Evolutionary conservation across 2,888 invertebrate species (phyloP).

Genomic region (Synanthedon tipuliformis): DNA sequence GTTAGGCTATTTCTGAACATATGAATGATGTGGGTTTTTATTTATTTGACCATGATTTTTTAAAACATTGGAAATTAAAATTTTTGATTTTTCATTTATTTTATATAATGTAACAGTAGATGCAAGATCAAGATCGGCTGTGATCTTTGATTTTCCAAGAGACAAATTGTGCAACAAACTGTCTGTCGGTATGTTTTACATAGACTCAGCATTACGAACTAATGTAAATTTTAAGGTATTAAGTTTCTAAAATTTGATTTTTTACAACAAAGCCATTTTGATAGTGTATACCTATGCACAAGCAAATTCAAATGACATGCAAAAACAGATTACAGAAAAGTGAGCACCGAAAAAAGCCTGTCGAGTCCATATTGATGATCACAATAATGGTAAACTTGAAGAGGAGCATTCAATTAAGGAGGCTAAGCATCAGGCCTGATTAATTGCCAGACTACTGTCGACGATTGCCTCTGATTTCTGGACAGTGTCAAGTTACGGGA

Average conservation of each 20-base stretch:
- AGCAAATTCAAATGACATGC: conserved; percentile 4
- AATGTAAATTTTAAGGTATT: too few relatives aligned
- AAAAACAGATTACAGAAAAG: too few relatives aligned
- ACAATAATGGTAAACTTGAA: conserved; percentile 24
- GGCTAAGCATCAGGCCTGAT: conserved; percentile 32
- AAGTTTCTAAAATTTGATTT: too few relatives aligned
- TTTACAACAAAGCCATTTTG: too few relatives aligned
- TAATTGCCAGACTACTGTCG: conserved; percentile 17
- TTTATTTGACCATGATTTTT: conserved; percentile 8
- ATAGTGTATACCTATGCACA: neutral
- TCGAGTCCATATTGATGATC: conserved; percentile 28
- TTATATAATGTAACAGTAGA: too few relatives aligned
- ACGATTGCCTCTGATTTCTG: conserved; percentile 10
- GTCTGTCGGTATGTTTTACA: too few relatives aligned
- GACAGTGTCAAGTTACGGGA: neutral
- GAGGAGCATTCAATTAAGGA: conserved; percentile 45
- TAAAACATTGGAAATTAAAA: neutral
- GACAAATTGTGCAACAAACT: too few relatives aligned
- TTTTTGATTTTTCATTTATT: too few relatives aligned
- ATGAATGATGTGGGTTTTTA: conserved; percentile 10
- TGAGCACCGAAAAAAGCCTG: neutral
- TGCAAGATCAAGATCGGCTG: too few relatives aligned
- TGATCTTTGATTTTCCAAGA: too few relatives aligned
- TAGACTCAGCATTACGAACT: too few relatives aligned
- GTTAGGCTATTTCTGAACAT: conserved; percentile 8